These are phyloP conservation scores for Thumatha senex DNA, from an alignment of 2,888 invertebrate species.

Conservation along the genomic window DNA sequence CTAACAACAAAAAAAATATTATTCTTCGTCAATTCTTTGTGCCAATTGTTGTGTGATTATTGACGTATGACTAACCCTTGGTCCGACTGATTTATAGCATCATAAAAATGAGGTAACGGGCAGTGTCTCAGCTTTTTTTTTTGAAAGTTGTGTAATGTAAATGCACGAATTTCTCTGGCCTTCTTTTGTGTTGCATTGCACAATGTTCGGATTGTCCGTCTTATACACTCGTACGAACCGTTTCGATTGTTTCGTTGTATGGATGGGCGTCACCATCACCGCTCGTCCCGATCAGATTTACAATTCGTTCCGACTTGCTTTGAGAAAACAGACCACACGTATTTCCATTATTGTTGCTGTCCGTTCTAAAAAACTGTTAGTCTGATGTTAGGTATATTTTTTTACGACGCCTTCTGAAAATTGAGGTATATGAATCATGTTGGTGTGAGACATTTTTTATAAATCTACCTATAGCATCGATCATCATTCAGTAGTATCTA, in stretches of 20 bases:
- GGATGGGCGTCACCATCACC: conserved; percentile 74
- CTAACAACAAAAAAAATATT: conserved; percentile 37
- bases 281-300: conserved; percentile 70
- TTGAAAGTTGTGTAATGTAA: conserved; percentile 65
- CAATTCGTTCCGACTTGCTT: conserved; percentile 79
- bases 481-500: neutral
- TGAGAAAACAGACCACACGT: conserved; percentile 37
- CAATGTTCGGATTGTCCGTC: conserved; percentile 65
- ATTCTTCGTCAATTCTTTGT: conserved; percentile 36
- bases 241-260: conserved; percentile 71
- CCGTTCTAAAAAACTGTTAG: conserved; percentile 15
- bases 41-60: conserved; percentile 49
- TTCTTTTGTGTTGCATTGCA: conserved; percentile 74
- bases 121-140: conserved; percentile 52
- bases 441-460: neutral
- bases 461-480: too few relatives aligned
- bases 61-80: conserved; percentile 54
- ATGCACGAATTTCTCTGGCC: conserved; percentile 71
- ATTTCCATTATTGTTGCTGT: conserved; percentile 51
- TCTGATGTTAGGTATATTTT: neutral
- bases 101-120: conserved; percentile 50
- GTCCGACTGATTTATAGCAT: conserved; percentile 70
- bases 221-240: conserved; percentile 58
- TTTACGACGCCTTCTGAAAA: neutral
- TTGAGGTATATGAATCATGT: neutral